Conservation (phyloP, 2,797 vertebrate genomes). For the Columba guinea region DNA sequence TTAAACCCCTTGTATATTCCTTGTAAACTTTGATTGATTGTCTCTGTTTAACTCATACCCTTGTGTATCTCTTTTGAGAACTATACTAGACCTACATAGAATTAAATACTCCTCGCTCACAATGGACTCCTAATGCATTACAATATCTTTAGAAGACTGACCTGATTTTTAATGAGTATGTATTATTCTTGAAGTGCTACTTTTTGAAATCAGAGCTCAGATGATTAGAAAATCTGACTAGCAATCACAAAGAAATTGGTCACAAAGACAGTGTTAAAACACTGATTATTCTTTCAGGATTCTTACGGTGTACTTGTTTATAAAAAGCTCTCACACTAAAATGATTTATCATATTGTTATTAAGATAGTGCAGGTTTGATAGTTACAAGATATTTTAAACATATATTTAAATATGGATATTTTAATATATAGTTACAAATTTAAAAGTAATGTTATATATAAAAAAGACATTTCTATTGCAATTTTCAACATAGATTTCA, state of each 20-base stretch:
- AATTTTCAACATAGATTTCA: not conserved
- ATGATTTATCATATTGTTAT: not conserved
- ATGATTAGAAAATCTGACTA: not conserved
- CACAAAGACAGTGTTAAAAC: not conserved
- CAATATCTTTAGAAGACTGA: not conserved
- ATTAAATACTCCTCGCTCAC: not conserved
- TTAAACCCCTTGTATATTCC: conserved; percentile 64
- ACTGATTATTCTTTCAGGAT: not conserved
- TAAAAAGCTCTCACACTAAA: not conserved
- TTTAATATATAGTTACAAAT: not conserved
- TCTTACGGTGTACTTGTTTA: not conserved
- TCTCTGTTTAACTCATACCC: conserved; percentile 24
- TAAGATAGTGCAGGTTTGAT: not conserved
- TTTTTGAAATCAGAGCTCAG: not conserved
- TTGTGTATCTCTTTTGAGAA: conserved; percentile 35
- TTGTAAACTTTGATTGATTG: conserved; percentile 73
- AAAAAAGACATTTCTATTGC: not conserved
- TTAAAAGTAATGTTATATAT: not conserved
- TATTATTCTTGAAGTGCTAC: not conserved
- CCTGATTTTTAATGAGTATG: not conserved
- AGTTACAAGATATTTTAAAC: not conserved
- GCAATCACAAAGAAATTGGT: not conserved
- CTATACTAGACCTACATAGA: not conserved
- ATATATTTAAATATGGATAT: not conserved
- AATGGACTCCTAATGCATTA: not conserved